Percentiles rank a stretch among this genome's conserved stretches.
Conservation (phyloP, 2,888 invertebrate genomes). For the Macaria notata region DNA sequence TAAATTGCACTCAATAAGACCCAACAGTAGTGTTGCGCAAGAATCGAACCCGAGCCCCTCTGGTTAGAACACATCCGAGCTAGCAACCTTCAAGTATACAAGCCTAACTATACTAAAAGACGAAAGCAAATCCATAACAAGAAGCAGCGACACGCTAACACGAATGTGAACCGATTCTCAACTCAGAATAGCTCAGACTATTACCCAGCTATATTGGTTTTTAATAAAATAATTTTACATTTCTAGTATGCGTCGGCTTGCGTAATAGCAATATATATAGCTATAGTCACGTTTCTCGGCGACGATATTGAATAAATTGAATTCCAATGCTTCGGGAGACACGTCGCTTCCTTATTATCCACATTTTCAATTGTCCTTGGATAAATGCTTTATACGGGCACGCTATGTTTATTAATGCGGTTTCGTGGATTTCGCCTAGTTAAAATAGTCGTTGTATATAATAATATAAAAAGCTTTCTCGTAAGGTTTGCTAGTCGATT, state of each 20-base stretch:
- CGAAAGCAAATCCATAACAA: too few species aligned
- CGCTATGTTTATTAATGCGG: not conserved
- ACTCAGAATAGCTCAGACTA: not conserved
- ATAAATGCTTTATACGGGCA: conserved; percentile 14
- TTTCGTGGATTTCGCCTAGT: not conserved
- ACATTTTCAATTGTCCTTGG: conserved; percentile 43
- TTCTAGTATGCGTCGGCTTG: conserved; percentile 24
- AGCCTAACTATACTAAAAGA: too few species aligned
- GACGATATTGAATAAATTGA: conserved; percentile 57
- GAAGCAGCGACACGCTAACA: too few species aligned
- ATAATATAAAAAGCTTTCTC: not conserved
- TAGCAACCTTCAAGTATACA: too few species aligned
- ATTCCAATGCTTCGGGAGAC: conserved; percentile 50
- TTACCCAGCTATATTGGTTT: conserved; percentile 9
- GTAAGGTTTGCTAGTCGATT: too few species aligned
- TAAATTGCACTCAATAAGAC: too few species aligned
- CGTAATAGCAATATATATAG: conserved; percentile 30
- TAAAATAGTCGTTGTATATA: too few species aligned
- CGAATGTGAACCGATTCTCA: not conserved
- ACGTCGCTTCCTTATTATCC: conserved; percentile 41
- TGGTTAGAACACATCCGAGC: too few species aligned
- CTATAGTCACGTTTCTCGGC: conserved; percentile 38
- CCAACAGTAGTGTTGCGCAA: too few species aligned
- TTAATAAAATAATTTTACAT: conserved; percentile 25
- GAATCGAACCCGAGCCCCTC: too few species aligned